These are phyloP conservation scores for Meloidogyne floridensis DNA, from an alignment of 1,140 invertebrate genomes.

Conservation along the genomic window DNA sequence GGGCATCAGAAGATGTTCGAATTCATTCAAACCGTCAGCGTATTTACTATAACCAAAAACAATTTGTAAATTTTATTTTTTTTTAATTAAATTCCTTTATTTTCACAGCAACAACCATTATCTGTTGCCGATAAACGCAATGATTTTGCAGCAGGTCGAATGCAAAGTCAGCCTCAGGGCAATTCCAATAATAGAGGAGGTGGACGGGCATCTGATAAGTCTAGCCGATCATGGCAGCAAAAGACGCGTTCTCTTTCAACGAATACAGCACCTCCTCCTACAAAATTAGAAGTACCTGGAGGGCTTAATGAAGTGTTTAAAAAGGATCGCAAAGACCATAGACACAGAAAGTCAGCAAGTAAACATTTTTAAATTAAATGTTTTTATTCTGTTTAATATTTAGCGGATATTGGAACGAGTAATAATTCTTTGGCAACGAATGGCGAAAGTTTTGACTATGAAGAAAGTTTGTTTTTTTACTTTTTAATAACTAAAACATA, in stretches of 20 bases:
- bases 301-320: not conserved
- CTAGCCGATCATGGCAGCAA: not conserved
- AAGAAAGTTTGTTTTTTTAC: slow-evolving; percentile 49
- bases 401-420: slow-evolving; percentile 43
- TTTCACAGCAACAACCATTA: slow-evolving; percentile 1
- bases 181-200: not conserved
- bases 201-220: not conserved
- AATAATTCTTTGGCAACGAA: slow-evolving; percentile 56
- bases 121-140: slow-evolving; percentile 1
- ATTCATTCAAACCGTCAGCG: slow-evolving; percentile 2
- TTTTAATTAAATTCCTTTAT: not conserved
- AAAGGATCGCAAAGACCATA: not conserved
- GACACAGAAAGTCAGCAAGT: slow-evolving; percentile 28
- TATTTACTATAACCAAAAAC: slow-evolving; percentile 17
- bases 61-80: slow-evolving; percentile 29
- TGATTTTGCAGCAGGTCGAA: slow-evolving; percentile 22
- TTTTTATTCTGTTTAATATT: slow-evolving; percentile 21
- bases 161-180: not conserved
- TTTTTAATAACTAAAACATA: slow-evolving; percentile 30
- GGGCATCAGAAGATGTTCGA: slow-evolving; percentile 6
- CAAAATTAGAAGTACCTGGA: not conserved
- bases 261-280: not conserved
- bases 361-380: not conserved
- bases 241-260: slow-evolving; percentile 22
- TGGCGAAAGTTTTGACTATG: slow-evolving; percentile 60